Conservation (phyloP, 2,113 vertebrate species). For the Otolemur garnettii region DNA sequence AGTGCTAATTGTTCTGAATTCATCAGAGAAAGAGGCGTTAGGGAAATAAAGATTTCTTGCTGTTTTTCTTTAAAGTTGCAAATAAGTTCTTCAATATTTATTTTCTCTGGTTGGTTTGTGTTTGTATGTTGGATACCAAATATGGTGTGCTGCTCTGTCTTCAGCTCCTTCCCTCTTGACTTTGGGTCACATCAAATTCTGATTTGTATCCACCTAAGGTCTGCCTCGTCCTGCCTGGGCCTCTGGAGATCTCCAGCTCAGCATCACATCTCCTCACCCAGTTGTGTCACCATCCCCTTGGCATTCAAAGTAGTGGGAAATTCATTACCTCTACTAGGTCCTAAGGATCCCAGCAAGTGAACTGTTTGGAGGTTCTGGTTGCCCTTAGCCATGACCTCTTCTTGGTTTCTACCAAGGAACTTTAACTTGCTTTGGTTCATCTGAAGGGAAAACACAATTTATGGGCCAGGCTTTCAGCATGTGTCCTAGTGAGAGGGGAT, state of each 20-base stretch:
- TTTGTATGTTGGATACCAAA: not conserved
- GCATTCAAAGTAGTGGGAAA: not conserved
- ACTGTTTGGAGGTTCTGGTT: not conserved
- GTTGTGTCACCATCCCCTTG: not conserved
- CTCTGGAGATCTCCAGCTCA: not conserved
- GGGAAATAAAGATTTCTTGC: slow-evolving; percentile 25
- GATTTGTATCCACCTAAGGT: slow-evolving; percentile 6
- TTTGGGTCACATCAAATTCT: not conserved
- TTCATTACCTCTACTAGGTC: not conserved
- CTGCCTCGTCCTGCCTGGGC: not conserved
- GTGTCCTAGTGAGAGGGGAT: not conserved
- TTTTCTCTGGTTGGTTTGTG: not conserved
- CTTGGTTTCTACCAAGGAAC: not conserved
- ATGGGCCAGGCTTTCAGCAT: not conserved
- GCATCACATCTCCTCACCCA: not conserved
- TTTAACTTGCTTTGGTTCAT: not conserved
- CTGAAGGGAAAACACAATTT: not conserved
- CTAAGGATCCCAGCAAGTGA: not conserved
- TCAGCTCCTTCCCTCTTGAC: not conserved
- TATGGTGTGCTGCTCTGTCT: not conserved
- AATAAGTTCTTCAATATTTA: slow-evolving; percentile 42
- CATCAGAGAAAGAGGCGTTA: slow-evolving; percentile 64
- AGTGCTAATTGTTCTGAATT: slow-evolving; percentile 59
- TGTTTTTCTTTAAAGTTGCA: slow-evolving; percentile 50
- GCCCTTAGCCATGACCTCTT: not conserved